These are phyloP conservation scores for Esperia sulphurella DNA, from an alignment of 2,888 invertebrate genomes.

Conservation along the genomic window DNA sequence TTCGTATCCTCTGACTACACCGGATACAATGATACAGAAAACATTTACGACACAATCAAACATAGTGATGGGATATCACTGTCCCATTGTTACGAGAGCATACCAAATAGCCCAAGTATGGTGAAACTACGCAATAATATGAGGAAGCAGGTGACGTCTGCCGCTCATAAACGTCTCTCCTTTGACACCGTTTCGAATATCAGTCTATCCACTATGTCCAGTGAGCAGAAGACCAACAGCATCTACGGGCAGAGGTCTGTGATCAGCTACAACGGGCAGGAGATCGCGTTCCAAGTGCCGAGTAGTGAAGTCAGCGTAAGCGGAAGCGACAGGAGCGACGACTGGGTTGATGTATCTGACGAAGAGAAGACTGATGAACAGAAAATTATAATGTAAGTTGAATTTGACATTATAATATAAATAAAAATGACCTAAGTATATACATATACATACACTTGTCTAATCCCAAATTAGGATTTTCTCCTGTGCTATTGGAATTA, in stretches of 20 bases:
- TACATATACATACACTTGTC: too few relatives aligned
- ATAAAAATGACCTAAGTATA: too few relatives aligned
- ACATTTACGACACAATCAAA: constrained; percentile 82
- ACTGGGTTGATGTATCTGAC: constrained; percentile 83
- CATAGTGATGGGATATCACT: constrained; percentile 68
- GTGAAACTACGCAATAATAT: constrained; percentile 61
- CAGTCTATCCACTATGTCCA: constrained; percentile 76
- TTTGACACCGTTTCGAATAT: constrained; percentile 72
- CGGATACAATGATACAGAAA: constrained; percentile 73
- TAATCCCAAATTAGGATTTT: too few relatives aligned
- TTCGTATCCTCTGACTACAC: constrained; percentile 59
- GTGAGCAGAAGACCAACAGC: constrained; percentile 81
- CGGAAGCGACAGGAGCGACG: constrained; percentile 82
- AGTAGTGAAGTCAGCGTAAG: constrained; percentile 80
- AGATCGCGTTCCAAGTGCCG: constrained; percentile 73
- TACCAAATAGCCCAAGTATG: constrained; percentile 73
- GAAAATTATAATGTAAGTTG: constrained; percentile 79
- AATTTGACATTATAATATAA: too few relatives aligned
- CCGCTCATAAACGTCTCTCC: constrained; percentile 61
- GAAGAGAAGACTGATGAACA: constrained; percentile 72
- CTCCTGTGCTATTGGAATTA: too few relatives aligned
- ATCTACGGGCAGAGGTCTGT: constrained; percentile 78
- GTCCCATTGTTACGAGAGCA: constrained; percentile 81
- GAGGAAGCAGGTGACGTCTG: constrained; percentile 53
- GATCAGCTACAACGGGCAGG: constrained; percentile 69